Conservation (phyloP, 2,888 invertebrate species). For the Drosophila infuscata region DNA sequence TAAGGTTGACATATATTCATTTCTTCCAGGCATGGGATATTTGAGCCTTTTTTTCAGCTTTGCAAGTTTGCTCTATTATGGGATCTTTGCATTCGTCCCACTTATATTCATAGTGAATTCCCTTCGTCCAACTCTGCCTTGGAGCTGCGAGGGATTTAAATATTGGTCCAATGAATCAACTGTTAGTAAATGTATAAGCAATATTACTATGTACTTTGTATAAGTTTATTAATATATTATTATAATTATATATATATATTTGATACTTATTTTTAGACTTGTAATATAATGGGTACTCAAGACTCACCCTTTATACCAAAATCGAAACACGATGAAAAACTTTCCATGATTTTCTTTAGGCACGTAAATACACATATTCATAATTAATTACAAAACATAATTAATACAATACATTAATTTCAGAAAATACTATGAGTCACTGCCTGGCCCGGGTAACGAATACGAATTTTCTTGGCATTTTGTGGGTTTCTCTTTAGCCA, state of each 20-base stretch:
- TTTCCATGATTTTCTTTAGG: conserved; percentile 74
- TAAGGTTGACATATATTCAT: not conserved
- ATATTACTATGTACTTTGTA: too few relatives aligned
- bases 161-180: conserved; percentile 44
- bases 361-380: conserved; percentile 25
- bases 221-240: too few relatives aligned
- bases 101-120: conserved; percentile 91
- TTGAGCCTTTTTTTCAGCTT: too few relatives aligned
- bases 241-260: too few relatives aligned
- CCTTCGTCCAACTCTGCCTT: conserved; percentile 89
- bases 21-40: conserved; percentile 91
- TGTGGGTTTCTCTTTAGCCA: conserved; percentile 46
- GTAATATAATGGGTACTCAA: conserved; percentile 22
- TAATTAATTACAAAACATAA: not conserved
- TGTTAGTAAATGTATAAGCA: conserved; percentile 29
- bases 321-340: conserved; percentile 14
- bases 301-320: not conserved
- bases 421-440: conserved; percentile 25
- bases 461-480: conserved; percentile 73
- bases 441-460: fast-evolving
- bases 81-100: conserved; percentile 93
- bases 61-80: conserved; percentile 92
- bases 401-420: not conserved
- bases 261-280: conserved; percentile 45
- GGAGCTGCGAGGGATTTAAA: conserved; percentile 89